These are phyloP conservation scores for Stenopsyche tienmushanensis DNA, from an alignment of 1,140 invertebrate species.

Conservation along the genomic window DNA sequence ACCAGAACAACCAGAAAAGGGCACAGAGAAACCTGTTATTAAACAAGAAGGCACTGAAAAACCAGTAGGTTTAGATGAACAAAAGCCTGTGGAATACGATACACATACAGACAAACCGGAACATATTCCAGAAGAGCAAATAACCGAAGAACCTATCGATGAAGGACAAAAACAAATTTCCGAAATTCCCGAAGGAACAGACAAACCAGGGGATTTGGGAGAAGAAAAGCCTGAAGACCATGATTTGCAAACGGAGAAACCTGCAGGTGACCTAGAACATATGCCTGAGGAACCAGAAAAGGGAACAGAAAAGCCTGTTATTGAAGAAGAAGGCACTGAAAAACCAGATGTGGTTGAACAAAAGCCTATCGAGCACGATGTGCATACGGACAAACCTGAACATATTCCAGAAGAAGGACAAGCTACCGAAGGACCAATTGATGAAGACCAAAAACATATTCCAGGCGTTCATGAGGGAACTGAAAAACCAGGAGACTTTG, in stretches of 20 bases:
- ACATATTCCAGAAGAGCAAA: slow-evolving; percentile 6
- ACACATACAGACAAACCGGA: too few species aligned
- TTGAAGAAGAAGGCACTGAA: background rate
- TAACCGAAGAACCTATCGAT: slow-evolving; percentile 11
- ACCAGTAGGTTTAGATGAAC: slow-evolving; percentile 12
- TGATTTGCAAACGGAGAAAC: background rate
- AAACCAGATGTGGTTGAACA: slow-evolving; percentile 8
- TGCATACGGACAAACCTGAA: too few species aligned
- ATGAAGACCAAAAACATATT: too few species aligned
- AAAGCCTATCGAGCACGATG: background rate
- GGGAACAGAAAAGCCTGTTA: background rate
- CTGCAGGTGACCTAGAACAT: background rate
- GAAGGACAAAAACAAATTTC: background rate
- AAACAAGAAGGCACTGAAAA: background rate
- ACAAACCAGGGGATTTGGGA: background rate
- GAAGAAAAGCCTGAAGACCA: background rate
- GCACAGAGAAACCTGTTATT: background rate
- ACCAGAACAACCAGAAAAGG: background rate
- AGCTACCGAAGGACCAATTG: too few species aligned
- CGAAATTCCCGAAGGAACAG: background rate
- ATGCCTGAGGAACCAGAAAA: background rate
- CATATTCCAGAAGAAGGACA: slow-evolving; percentile 7
- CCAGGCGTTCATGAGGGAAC: too few species aligned
- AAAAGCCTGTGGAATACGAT: background rate
- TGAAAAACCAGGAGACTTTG: too few species aligned